Evolutionary conservation across 1,140 invertebrate species (phyloP).

Genomic region (Condylostylus longicornis): DNA sequence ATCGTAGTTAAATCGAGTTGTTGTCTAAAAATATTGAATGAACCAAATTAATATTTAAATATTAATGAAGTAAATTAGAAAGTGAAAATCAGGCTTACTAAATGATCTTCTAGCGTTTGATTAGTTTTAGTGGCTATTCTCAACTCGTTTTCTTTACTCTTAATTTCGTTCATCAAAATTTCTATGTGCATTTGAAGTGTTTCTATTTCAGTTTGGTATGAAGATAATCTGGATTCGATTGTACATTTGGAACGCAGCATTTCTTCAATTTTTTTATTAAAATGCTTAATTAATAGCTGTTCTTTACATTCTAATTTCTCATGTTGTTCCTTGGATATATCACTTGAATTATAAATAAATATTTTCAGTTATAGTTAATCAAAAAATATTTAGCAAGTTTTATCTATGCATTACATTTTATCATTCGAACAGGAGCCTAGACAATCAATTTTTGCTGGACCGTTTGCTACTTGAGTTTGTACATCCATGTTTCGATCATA

Average conservation of each 20-base stretch:
- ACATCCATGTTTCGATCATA: constrained; percentile 15
- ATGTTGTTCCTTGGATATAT: constrained; percentile 12
- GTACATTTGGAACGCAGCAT: constrained; percentile 20
- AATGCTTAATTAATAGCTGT: constrained; percentile 23
- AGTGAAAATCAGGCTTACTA: constrained; percentile 24
- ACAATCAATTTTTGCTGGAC: too few species aligned
- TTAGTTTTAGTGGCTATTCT: constrained; percentile 33
- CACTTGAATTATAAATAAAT: neutral
- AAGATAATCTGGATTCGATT: constrained; percentile 22
- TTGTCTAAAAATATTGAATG: constrained; percentile 30
- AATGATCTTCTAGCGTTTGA: constrained; percentile 37
- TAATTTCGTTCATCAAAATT: constrained; percentile 27
- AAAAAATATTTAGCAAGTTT: constrained; percentile 7
- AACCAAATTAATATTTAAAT: neutral
- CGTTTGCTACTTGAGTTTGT: too few species aligned
- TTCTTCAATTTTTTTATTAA: constrained; percentile 27
- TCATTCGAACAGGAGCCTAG: too few species aligned
- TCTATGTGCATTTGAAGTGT: constrained; percentile 28
- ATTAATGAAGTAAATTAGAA: neutral
- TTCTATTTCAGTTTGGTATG: constrained; percentile 19
- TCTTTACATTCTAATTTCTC: constrained; percentile 20
- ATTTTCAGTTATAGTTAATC: neutral
- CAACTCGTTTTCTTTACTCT: constrained; percentile 34
- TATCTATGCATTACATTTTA: constrained; percentile 2
- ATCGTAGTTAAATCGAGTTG: constrained; percentile 71